phyloP scores from a whole-genome alignment of 2,113 vertebrate species.

The Sebastes schlegelii region DNA sequence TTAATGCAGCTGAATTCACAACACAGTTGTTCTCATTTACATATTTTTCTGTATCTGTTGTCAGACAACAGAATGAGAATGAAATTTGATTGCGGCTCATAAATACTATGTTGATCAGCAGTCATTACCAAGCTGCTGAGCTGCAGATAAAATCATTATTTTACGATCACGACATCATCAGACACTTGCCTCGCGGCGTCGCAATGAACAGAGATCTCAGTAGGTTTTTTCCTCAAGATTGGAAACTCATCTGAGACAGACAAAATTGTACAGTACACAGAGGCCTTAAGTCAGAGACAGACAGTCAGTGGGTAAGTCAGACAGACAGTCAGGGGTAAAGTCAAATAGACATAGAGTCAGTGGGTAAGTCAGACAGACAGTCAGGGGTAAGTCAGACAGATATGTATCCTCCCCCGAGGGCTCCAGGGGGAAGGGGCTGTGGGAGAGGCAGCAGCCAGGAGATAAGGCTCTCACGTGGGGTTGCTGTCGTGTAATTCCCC shows the following conservation, averaged over 20 bases:
- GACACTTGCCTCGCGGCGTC: background rate
- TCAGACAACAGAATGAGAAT: no score
- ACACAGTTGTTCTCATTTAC: no score
- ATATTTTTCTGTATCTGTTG: no score
- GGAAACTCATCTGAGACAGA: background rate
- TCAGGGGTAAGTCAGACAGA: conserved; percentile 62
- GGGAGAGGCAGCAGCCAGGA: conserved; percentile 77
- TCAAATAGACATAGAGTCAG: conserved; percentile 49
- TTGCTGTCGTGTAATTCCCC: conserved; percentile 81
- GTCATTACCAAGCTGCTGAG: background rate
- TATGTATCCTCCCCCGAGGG: conserved; percentile 63
- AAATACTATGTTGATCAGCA: background rate
- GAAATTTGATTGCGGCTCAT: background rate
- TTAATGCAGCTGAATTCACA: no score
- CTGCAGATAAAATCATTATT: background rate
- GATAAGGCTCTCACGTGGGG: conserved; percentile 83
- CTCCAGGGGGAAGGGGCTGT: conserved; percentile 52
- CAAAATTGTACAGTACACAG: background rate
- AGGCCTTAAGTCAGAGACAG: conserved; percentile 9
- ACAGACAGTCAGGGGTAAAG: conserved; percentile 42
- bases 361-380: conserved; percentile 56
- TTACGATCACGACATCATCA: background rate
- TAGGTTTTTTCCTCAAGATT: background rate
- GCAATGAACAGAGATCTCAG: background rate
- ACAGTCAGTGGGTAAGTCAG: conserved; percentile 13